Evolutionary conservation across 2,888 invertebrate genomes (phyloP), one percentile per base, ranked within the genome.

Genomic region (Eurytoma californica): DNA sequence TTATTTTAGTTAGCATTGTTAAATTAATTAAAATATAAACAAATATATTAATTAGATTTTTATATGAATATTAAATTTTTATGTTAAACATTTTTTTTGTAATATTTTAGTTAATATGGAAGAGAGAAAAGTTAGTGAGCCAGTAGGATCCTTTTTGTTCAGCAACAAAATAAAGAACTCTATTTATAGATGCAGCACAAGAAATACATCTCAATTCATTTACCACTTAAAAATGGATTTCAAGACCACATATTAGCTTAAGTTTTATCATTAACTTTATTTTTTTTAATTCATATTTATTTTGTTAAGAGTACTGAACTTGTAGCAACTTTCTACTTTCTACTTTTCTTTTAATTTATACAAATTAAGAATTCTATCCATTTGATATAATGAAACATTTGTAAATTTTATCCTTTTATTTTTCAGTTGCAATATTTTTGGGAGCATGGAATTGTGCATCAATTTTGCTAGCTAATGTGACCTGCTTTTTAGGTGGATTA

Each of bases 391-490:
- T 9, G 39, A 39, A 39, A 39, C 9, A 53, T 53, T 53, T 53
- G 13, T 53, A n/a, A n/a, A 7, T 39, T 24, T 24, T 0, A 53
- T 1, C 53, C 18, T 61, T 69, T 57, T 77, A 70, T 81, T 81
- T 93, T 94, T 30, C 92, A 97, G 97, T 97, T 90, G 96, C 96
- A 76, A 95, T 97, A 88, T 92, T 96, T 84, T 92, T 97, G 83
- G 97, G 97, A 55, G 92, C 95, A 72, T 93, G 94, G 91, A 95
- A 95, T 90, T 94, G 95, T 88, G 89, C 94, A 7, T 91, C 93
- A 68, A 94, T 97, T 83, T 86, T 95, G 53, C 83, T 94, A 0
- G 91, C 93, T 57, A 89, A 93, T 83, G 92, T 95, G 63, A 81
- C 87, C 60, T 95, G 96, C 89, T 91, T 97, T 77, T 91, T 97